Evolutionary conservation across 2,113 vertebrate species (phyloP).

Genomic region (Ptilorrhoa leucosticta): DNA sequence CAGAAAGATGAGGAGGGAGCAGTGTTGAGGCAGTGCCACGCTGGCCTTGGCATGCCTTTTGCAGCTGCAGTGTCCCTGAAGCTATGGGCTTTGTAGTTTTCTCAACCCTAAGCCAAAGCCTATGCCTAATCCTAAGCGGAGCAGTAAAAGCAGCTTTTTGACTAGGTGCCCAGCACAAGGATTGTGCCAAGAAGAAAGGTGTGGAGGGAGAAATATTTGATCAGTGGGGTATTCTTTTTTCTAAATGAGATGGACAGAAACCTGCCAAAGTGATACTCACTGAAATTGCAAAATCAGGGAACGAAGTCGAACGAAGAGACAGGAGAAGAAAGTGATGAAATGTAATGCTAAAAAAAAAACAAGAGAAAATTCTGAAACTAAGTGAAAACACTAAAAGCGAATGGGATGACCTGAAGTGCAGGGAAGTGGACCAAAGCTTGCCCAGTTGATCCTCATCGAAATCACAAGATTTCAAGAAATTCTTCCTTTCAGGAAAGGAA

Average conservation of each 20-base stretch:
- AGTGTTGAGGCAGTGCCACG: too few relatives aligned
- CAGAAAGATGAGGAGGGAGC: not conserved
- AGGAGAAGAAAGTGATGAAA: not conserved
- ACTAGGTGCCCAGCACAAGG: too few relatives aligned
- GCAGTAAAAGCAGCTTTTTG: not conserved
- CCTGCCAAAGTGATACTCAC: not conserved
- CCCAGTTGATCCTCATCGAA: too few relatives aligned
- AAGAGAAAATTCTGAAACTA: not conserved
- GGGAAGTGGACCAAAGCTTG: too few relatives aligned
- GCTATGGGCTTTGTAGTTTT: not conserved
- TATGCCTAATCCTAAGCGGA: not conserved
- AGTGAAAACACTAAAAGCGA: not conserved
- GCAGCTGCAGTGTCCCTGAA: too few relatives aligned
- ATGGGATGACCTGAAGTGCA: not conserved
- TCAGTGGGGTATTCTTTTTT: not conserved
- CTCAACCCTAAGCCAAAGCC: not conserved
- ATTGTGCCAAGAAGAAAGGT: too few relatives aligned
- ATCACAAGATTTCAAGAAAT: too few relatives aligned
- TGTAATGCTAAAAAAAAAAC: not conserved
- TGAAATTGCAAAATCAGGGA: not conserved
- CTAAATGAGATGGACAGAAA: not conserved
- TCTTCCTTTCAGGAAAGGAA: too few relatives aligned
- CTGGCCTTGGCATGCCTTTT: too few relatives aligned
- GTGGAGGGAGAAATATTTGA: not conserved
- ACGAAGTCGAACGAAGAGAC: not conserved